phyloP scores from a whole-genome alignment of 2,888 invertebrate genomes.

The Crocallis elinguaria region DNA sequence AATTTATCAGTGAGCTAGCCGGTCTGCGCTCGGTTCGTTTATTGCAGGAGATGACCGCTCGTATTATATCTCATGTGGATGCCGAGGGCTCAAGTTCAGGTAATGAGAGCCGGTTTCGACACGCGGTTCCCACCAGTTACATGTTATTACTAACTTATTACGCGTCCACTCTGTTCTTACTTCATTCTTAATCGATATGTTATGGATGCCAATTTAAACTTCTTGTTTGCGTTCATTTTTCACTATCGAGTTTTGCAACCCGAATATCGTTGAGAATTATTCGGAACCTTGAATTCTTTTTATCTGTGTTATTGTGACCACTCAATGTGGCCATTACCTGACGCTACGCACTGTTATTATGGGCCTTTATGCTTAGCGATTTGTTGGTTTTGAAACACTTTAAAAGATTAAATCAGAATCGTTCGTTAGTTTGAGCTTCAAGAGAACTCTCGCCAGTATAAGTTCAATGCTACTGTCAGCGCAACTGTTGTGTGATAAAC shows the following conservation, averaged over 20 bases:
- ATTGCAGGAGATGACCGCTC: conserved; percentile 37
- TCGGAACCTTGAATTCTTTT: conserved; percentile 20
- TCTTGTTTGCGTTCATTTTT: conserved; percentile 37
- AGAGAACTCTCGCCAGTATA: conserved; percentile 12
- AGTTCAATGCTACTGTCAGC: conserved; percentile 11
- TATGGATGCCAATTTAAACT: conserved; percentile 43
- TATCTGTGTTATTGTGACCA: conserved; percentile 24
- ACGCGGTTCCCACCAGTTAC: conserved; percentile 54
- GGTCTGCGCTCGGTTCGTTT: conserved; percentile 30
- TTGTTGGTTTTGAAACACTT: conserved; percentile 25
- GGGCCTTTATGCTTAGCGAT: conserved; percentile 16
- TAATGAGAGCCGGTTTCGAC: conserved; percentile 69
- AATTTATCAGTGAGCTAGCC: too few species aligned
- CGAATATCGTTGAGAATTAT: conserved; percentile 23
- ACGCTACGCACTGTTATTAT: conserved; percentile 24
- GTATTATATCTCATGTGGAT: conserved; percentile 44
- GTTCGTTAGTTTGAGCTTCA: not conserved
- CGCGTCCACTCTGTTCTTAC: conserved; percentile 55
- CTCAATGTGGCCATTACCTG: conserved; percentile 20
- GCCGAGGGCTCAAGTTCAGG: conserved; percentile 59
- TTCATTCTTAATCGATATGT: conserved; percentile 58
- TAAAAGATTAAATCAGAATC: conserved; percentile 16
- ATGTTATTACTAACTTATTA: conserved; percentile 57
- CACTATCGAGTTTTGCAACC: conserved; percentile 26
- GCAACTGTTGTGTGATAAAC: not conserved